Conservation (phyloP, 2,797 vertebrate species). For the Leucoraja ocellata region DNA sequence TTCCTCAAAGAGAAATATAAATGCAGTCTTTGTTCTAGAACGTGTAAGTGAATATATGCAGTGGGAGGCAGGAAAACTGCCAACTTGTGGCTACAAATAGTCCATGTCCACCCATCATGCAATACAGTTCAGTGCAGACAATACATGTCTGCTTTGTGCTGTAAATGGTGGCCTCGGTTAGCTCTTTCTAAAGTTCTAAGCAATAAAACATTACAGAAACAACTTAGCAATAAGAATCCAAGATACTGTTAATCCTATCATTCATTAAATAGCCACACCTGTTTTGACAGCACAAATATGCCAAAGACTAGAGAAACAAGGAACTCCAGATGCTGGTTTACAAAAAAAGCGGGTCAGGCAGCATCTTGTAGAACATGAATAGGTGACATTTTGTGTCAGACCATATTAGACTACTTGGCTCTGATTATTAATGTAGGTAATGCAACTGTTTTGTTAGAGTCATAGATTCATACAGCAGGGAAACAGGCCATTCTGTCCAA, state of each 20-base stretch:
- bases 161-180: background rate
- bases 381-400: too few species aligned
- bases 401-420: background rate
- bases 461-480: too few species aligned
- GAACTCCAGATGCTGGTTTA: too few species aligned
- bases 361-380: too few species aligned
- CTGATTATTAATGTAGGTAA: background rate
- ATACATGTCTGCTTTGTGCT: background rate
- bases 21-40: background rate
- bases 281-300: background rate
- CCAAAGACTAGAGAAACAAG: background rate
- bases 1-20: background rate
- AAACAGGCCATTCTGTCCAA: too few species aligned
- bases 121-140: background rate
- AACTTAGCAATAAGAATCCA: background rate
- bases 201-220: background rate
- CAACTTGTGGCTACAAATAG: background rate
- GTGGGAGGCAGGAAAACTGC: background rate
- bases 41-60: background rate
- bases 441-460: background rate
- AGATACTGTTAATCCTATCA: background rate
- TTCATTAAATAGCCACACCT: background rate
- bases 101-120: background rate
- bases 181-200: background rate
- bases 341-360: too few species aligned